Conservation (phyloP, 2,797 vertebrate genomes). For the Peromyscus aztecus region DNA sequence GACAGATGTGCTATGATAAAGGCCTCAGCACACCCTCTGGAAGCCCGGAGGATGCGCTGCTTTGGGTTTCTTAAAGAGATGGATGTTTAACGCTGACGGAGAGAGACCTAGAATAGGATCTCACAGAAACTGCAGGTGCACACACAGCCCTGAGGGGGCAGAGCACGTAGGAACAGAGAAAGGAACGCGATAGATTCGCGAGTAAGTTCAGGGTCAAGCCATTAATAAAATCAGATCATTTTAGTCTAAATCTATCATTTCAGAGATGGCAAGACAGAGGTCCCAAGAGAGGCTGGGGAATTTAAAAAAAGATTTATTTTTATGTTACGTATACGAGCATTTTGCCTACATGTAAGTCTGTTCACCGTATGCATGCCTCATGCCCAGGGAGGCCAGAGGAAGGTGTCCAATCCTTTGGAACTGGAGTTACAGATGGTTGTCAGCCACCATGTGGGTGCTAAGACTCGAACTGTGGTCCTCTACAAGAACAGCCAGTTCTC, state of each 20-base stretch:
- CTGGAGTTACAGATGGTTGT: too few species aligned
- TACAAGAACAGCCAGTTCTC: not conserved
- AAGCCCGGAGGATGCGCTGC: not conserved
- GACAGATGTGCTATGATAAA: not conserved
- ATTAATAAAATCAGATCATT: not conserved
- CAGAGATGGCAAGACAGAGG: not conserved
- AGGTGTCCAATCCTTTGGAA: not conserved
- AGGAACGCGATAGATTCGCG: not conserved
- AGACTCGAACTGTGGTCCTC: too few species aligned
- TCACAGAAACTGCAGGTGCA: not conserved
- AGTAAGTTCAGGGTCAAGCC: not conserved
- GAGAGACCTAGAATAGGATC: not conserved
- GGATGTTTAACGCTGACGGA: not conserved
- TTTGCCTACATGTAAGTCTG: not conserved
- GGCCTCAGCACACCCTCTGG: not conserved
- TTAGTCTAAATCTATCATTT: not conserved
- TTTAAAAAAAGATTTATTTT: not conserved
- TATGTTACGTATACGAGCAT: not conserved
- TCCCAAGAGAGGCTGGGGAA: not conserved
- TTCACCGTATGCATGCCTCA: too few species aligned
- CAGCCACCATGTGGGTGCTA: not conserved
- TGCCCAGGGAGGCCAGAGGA: not conserved
- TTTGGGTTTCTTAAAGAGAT: not conserved
- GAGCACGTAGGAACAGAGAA: not conserved
- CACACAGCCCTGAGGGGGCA: not conserved